Percentiles rank a stretch among this genome's conserved stretches.
Conservation (phyloP, 2,888 invertebrate species). For the Tenthredo mesomela region DNA sequence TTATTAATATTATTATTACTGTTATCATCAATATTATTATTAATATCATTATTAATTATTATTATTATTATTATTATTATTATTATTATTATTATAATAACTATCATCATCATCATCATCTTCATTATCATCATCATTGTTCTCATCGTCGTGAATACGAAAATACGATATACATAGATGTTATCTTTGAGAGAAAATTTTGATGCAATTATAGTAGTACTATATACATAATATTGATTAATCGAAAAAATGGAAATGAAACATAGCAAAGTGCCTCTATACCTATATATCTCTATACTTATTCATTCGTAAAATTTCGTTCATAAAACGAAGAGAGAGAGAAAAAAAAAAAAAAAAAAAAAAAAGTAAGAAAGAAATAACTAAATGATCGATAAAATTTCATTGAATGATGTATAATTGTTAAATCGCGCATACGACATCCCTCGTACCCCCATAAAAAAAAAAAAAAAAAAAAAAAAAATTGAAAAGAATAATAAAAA, state of each 20-base stretch:
- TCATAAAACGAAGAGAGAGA: constrained; percentile 13
- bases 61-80: not conserved
- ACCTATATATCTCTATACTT: not conserved
- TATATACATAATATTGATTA: not conserved
- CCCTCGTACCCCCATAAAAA: not conserved
- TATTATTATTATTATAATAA: not conserved
- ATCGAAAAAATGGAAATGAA: constrained; percentile 59
- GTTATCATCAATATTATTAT: not conserved
- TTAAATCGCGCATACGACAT: not conserved
- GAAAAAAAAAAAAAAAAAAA: constrained; percentile 56
- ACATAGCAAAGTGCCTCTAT: constrained; percentile 75
- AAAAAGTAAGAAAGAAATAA: constrained; percentile 57
- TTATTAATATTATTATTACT: not conserved
- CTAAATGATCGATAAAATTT: not conserved
- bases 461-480: not conserved
- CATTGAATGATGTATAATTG: not conserved
- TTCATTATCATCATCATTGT: not conserved
- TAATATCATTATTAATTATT: not conserved
- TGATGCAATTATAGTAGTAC: not conserved
- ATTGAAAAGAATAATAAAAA: too few relatives aligned
- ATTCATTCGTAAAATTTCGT: constrained; percentile 52
- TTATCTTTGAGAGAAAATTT: not conserved
- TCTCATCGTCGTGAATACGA: not conserved
- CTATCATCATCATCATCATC: constrained; percentile 9
- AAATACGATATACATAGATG: not conserved